Evolutionary conservation across 2,797 vertebrate genomes (phyloP).

Genomic region (Tamandua tetradactyla): DNA sequence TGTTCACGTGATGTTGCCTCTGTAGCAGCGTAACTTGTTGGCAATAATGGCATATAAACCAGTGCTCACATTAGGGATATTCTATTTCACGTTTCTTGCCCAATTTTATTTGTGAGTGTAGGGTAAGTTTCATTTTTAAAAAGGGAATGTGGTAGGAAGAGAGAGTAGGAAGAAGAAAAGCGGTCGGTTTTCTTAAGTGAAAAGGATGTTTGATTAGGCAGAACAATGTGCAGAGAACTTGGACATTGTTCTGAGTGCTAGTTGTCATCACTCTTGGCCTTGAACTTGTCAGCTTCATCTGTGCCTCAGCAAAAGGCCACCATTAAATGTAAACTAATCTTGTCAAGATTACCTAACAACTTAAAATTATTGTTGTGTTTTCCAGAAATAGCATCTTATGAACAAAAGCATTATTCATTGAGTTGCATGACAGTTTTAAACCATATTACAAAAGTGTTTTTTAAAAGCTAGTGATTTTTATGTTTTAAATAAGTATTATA

Average conservation of each 20-base stretch:
- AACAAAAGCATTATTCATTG: constrained; percentile 36
- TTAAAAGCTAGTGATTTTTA: constrained; percentile 27
- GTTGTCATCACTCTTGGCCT: not conserved
- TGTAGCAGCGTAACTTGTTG: not conserved
- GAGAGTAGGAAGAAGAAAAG: not conserved
- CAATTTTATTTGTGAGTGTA: not conserved
- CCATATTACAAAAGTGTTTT: not conserved
- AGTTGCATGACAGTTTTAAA: constrained; percentile 41
- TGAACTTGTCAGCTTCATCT: not conserved
- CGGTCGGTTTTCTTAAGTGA: not conserved
- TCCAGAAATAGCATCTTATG: constrained; percentile 33
- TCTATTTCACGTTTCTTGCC: constrained; percentile 1
- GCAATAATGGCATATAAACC: not conserved
- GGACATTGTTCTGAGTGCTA: not conserved
- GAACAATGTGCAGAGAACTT: not conserved
- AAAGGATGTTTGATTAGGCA: not conserved
- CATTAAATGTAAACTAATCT: not conserved
- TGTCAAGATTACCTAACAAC: not conserved
- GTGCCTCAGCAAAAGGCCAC: not conserved
- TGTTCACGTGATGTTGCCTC: not conserved
- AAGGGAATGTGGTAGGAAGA: not conserved
- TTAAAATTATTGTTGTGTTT: constrained; percentile 28
- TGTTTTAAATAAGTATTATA: constrained; percentile 9
- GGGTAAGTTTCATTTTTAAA: not conserved
- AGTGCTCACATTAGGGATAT: not conserved